A percentile compares a stretch with the other conserved stretches of the same genome.
These are phyloP conservation scores for Temnothorax unifasciatus DNA, from an alignment of 2,888 invertebrate species.

Conservation along the genomic window DNA sequence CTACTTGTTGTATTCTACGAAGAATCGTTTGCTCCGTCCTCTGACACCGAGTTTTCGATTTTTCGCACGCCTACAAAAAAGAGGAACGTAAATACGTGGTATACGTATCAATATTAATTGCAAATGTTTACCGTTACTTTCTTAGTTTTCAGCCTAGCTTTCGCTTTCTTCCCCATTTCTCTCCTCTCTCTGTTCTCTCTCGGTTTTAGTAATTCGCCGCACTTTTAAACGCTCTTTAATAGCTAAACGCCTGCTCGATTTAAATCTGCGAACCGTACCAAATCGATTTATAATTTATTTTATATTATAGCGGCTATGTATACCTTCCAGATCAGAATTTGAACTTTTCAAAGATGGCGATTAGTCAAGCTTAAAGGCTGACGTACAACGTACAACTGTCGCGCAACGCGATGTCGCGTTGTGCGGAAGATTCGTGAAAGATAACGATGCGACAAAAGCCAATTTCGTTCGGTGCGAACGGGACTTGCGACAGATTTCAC, in stretches of 20 bases:
- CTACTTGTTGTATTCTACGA: background rate
- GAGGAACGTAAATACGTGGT: background rate
- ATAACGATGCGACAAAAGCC: too few relatives aligned
- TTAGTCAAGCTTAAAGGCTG: too few relatives aligned
- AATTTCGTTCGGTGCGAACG: background rate
- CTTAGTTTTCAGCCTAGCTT: background rate
- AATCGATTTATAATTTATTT: too few relatives aligned
- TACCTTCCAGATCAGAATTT: too few relatives aligned
- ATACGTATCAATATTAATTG: background rate
- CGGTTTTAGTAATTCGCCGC: background rate
- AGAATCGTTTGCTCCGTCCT: background rate
- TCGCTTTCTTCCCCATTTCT: background rate
- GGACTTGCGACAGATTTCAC: conserved; percentile 55
- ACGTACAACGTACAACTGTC: too few relatives aligned
- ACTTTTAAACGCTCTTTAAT: background rate
- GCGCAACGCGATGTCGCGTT: too few relatives aligned
- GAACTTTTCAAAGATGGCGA: too few relatives aligned
- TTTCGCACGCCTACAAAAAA: background rate
- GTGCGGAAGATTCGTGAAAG: too few relatives aligned
- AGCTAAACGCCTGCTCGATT: background rate
- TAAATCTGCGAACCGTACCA: background rate
- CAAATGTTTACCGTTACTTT: conserved; percentile 6
- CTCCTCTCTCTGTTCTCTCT: background rate
- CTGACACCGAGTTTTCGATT: background rate
- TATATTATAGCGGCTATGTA: too few relatives aligned